phyloP scores from a whole-genome alignment of 2,888 invertebrate genomes.

The Margaritifera margaritifera region DNA sequence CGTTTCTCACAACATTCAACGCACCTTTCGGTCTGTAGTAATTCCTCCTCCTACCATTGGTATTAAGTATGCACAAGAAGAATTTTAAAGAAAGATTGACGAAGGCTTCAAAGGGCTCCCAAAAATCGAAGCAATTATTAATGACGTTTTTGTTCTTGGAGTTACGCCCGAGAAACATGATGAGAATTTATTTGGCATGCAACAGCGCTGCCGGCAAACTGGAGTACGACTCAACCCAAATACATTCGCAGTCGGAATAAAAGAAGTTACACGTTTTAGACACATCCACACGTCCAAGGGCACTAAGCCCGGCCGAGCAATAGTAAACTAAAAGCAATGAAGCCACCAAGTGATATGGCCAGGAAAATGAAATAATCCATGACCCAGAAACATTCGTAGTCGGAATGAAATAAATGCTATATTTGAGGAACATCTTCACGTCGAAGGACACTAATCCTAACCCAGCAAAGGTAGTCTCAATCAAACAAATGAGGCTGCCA shows the following conservation, averaged over 20 bases:
- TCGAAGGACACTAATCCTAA: too few species aligned
- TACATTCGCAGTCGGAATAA: slow-evolving; percentile 13
- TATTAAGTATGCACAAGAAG: slow-evolving; percentile 28
- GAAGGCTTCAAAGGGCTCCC: slow-evolving; percentile 22
- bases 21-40: slow-evolving; percentile 19
- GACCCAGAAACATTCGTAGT: too few species aligned
- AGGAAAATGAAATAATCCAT: too few species aligned
- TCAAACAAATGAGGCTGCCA: too few species aligned
- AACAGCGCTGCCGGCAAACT: slow-evolving; percentile 7
- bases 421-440: too few species aligned
- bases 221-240: slow-evolving; percentile 17
- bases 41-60: slow-evolving; percentile 34
- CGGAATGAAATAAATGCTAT: too few species aligned
- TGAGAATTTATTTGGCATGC: slow-evolving; percentile 14
- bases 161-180: slow-evolving; percentile 25
- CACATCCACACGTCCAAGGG: slow-evolving; percentile 17
- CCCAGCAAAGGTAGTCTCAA: too few species aligned
- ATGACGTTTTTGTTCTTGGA: slow-evolving; percentile 20
- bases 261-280: slow-evolving; percentile 15
- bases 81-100: slow-evolving; percentile 30
- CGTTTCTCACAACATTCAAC: slow-evolving; percentile 23
- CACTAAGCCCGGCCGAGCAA: slow-evolving; percentile 10
- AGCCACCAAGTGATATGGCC: too few species aligned
- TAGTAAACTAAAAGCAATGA: neutral
- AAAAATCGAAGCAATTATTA: slow-evolving; percentile 22